phyloP scores from a whole-genome alignment of 2,797 vertebrate species.

The Anguilla pacifica region DNA sequence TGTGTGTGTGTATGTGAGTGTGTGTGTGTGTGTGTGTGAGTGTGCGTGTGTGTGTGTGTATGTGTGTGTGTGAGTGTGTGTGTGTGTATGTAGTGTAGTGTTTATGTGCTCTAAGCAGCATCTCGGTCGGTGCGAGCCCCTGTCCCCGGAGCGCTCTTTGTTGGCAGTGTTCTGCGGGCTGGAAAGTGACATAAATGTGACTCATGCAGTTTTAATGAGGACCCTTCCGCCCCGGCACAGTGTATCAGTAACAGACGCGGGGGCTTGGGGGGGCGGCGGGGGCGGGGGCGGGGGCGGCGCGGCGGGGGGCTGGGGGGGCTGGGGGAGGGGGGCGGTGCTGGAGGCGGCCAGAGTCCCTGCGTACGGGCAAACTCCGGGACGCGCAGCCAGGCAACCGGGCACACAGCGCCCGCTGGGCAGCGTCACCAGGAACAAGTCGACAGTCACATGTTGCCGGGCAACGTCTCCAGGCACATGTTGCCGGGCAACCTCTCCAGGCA shows the following conservation, averaged over 20 bases:
- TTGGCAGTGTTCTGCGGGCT: neutral
- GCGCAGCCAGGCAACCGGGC: neutral
- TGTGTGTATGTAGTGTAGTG: neutral
- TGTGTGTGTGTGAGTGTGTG: too few species aligned
- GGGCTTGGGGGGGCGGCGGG: neutral
- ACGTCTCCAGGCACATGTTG: neutral
- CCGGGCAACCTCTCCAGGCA: neutral
- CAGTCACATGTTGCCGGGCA: neutral
- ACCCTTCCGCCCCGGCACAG: neutral
- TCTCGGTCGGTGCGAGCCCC: neutral
- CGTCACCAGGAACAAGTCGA: neutral
- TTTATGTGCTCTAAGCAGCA: neutral
- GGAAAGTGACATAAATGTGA: neutral
- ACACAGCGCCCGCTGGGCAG: neutral
- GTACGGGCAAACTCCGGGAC: neutral
- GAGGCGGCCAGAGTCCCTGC: neutral
- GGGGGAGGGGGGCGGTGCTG: neutral
- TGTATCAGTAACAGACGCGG: neutral
- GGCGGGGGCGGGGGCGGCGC: neutral
- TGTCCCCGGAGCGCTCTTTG: neutral
- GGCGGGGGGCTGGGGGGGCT: neutral
- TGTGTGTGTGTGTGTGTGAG: neutral
- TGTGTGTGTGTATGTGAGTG: too few species aligned
- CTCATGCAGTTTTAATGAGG: conserved; percentile 25
- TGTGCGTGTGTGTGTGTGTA: neutral